Base-by-base conservation (phyloP, 2,888 invertebrate genomes). In the Drosophila cognata region DNA sequence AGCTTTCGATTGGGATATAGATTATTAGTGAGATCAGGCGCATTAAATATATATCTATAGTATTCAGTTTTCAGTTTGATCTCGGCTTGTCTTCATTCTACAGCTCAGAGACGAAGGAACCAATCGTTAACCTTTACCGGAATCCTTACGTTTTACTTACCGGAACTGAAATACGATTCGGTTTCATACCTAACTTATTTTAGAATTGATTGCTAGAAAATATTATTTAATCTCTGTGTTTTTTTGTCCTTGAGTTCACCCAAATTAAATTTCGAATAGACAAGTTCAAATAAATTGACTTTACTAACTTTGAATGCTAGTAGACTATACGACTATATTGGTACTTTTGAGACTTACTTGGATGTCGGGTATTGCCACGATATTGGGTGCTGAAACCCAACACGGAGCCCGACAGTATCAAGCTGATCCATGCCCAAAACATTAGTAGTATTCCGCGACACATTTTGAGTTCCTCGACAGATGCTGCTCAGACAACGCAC, bases 351-450 rank as follows among this genome's bases (percentile, higher is more conserved):
- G 13, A 52, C 76, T 79, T 66, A 90, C 90, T 79, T 8, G 91
- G 60, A 71, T 91, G 90, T 48, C 68, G 62, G 25, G 85, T 74
- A 63, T 90, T 81, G 55, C 91, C 91, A 5, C 78, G 79, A 51
- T 90, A 91, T 53, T 90, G 91, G 3, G 68, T 67, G 60, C 78
- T 82, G 13, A 64, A 83, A 35, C 74, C 74, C 46, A 51, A n/a
- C 18, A 61, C 48, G 0, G 46, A 66, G 1, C 2, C 48, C 0
- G n/a, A 31, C 25, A 65, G 38, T 6, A 55, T 29, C 0, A 38
- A 4, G 0, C 11, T 4, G 18, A 71, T 28, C 33, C 35, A 35
- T 41, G 56, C 53, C n/a, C 62, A 43, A 6, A 7, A 31, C 11
- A 50, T 7, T 57, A 50, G 6, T 31, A 56, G 41, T 8, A 57